Evolutionary conservation across 2,888 invertebrate genomes (phyloP), one percentile per base, ranked within the genome.

Genomic region (Hydroisotoma schaefferi): DNA sequence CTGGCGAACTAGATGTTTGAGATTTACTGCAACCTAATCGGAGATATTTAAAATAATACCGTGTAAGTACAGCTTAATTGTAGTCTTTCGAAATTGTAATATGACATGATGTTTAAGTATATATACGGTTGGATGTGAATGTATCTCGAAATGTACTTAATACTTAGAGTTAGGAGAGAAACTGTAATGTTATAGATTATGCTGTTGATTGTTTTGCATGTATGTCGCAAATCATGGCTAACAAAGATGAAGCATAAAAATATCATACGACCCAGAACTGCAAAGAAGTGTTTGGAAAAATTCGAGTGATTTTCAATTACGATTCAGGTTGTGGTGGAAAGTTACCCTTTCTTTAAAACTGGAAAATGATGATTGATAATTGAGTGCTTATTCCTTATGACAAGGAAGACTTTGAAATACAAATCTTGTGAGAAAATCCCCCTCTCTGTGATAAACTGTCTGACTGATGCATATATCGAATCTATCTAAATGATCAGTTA

Each of bases 391-490:
- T 23, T 23, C 20, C 25, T 46, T 46, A 15, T 20, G 5, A 23
- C 6, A 23, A 23, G 43, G 20, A 46, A 25, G 15, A n/a, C 29
- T 33, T 52, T 33, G 51, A 52, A 57, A 59, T 58, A 57, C 57
- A 61, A 53, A 49, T 57, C 40, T 49, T 57, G 49, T 48, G 47
- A 47, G 40, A 57, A 57, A 57, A 55, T 25, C 52, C 59, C 63
- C 61, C 63, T 59, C 61, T 68, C 68, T 68, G 68, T 68, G 68
- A 68, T 68, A 68, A 65, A 65, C 61, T 61, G 65, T 65, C 63
- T 68, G 68, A 68, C 68, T 68, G 68, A 68, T 59, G 61, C 59
- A 46, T 46, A 46, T 23, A 46, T 46, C 46, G 46, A 46, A 46
- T 46, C 46, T 25, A 46, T 20, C 10, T 23, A 15, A 20, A 46